These are phyloP conservation scores for Therioaphis trifolii DNA, from an alignment of 2,888 invertebrate genomes.

Conservation along the genomic window DNA sequence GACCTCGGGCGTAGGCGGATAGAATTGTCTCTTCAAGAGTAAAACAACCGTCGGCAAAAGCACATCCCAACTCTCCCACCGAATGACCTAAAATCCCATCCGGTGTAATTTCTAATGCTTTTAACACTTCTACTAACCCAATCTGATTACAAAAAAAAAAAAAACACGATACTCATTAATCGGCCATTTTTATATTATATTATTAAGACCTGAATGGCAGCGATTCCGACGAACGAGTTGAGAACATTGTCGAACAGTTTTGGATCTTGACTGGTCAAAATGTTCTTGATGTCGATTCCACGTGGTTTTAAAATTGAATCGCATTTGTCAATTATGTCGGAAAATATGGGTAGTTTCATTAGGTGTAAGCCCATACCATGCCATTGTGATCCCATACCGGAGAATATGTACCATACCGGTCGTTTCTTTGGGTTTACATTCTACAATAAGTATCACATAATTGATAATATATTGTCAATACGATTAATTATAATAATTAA, in stretches of 20 bases:
- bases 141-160: slow-evolving; percentile 72
- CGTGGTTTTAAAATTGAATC: slow-evolving; percentile 73
- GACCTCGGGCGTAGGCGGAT: slow-evolving; percentile 74
- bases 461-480: too few relatives aligned
- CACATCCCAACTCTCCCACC: slow-evolving; percentile 76
- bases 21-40: slow-evolving; percentile 74
- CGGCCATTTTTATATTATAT: fast-evolving
- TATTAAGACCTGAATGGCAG: slow-evolving; percentile 73
- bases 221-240: slow-evolving; percentile 80
- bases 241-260: slow-evolving; percentile 76
- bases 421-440: slow-evolving; percentile 64
- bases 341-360: slow-evolving; percentile 77
- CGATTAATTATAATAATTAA: too few relatives aligned
- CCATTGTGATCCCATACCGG: slow-evolving; percentile 84
- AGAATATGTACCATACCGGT: slow-evolving; percentile 77
- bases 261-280: slow-evolving; percentile 74
- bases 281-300: slow-evolving; percentile 74
- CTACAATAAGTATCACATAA: too few relatives aligned
- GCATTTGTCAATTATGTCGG: slow-evolving; percentile 74
- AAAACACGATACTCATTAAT: not conserved
- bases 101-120: slow-evolving; percentile 74
- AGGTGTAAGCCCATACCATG: slow-evolving; percentile 76
- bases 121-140: slow-evolving; percentile 75
- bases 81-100: slow-evolving; percentile 81
- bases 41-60: slow-evolving; percentile 75